Evolutionary conservation across 2,888 invertebrate species (phyloP).

Genomic region (Cynaeus angustus): DNA sequence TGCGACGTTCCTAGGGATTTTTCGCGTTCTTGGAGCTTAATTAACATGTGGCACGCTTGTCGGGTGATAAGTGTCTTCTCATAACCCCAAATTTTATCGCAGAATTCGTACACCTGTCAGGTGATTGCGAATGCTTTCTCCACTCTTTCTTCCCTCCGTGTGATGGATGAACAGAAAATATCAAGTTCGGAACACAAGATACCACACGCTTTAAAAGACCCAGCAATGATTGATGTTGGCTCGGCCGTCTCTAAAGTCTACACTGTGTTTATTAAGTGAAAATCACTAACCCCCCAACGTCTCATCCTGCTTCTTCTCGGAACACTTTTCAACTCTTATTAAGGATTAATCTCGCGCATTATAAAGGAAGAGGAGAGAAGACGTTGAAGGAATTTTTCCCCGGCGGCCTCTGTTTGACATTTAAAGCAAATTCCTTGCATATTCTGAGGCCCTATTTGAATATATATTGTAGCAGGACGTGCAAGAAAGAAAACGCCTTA

Average conservation of each 20-base stretch:
- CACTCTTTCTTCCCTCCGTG: not conserved
- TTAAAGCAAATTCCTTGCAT: slow-evolving; percentile 48
- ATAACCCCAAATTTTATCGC: slow-evolving; percentile 4
- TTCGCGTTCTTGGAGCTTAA: slow-evolving; percentile 12
- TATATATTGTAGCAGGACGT: slow-evolving; percentile 49
- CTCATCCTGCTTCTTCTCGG: slow-evolving; percentile 22
- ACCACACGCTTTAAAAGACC: slow-evolving; percentile 33
- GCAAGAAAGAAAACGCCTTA: slow-evolving; percentile 34
- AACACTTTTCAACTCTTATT: slow-evolving; percentile 40
- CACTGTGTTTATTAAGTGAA: slow-evolving; percentile 47
- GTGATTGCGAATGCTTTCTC: slow-evolving; percentile 6
- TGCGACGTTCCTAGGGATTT: slow-evolving; percentile 13
- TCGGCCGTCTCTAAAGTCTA: slow-evolving; percentile 39
- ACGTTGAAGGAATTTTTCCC: slow-evolving; percentile 36
- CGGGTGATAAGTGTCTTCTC: slow-evolving; percentile 16
- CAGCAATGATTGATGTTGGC: slow-evolving; percentile 41
- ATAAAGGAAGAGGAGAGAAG: slow-evolving; percentile 1
- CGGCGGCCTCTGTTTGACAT: slow-evolving; percentile 44
- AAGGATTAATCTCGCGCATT: slow-evolving; percentile 45
- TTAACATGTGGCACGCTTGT: slow-evolving; percentile 10
- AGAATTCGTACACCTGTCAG: slow-evolving; percentile 5
- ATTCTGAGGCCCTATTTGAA: slow-evolving; percentile 44
- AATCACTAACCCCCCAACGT: slow-evolving; percentile 29
- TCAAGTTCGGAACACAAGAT: slow-evolving; percentile 34
- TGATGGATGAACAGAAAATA: slow-evolving; percentile 42